Evolutionary conservation across 2,113 vertebrate species (phyloP).

Genomic region (pig (Sus scrofa)): DNA sequence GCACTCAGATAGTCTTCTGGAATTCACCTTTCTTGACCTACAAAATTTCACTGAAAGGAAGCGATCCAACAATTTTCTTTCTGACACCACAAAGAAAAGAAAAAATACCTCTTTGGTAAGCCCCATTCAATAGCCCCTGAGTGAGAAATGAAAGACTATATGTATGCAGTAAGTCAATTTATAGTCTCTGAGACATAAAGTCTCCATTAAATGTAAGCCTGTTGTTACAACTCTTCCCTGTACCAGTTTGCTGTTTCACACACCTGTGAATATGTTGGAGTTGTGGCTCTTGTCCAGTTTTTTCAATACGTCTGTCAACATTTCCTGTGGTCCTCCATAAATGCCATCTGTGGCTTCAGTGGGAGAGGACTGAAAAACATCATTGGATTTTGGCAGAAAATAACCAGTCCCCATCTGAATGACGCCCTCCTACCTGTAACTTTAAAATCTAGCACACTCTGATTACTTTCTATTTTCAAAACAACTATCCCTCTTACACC

Average conservation of each 20-base stretch:
- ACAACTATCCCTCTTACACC: neutral
- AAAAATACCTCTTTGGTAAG: neutral
- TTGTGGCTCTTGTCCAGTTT: neutral
- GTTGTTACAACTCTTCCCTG: neutral
- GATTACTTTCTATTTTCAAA: constrained; percentile 34
- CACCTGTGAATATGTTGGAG: neutral
- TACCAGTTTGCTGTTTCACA: neutral
- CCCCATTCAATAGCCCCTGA: neutral
- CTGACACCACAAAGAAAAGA: neutral
- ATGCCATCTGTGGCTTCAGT: constrained; percentile 8
- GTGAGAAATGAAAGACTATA: neutral
- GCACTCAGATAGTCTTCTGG: neutral
- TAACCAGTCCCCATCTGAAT: neutral
- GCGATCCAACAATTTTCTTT: neutral
- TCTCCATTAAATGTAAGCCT: neutral
- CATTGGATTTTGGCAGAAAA: constrained; percentile 1
- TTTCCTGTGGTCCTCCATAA: constrained; percentile 48
- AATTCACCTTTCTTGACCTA: neutral
- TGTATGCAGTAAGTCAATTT: neutral
- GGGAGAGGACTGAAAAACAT: constrained; percentile 32
- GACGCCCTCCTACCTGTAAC: neutral
- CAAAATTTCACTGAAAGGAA: neutral
- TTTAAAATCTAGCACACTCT: neutral
- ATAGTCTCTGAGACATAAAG: neutral
- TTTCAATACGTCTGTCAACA: constrained; percentile 13